A percentile compares a stretch with the other conserved stretches of the same genome.
phyloP scores from a whole-genome alignment of 2,113 vertebrate species.

The Haplochromis vanheusdeni region DNA sequence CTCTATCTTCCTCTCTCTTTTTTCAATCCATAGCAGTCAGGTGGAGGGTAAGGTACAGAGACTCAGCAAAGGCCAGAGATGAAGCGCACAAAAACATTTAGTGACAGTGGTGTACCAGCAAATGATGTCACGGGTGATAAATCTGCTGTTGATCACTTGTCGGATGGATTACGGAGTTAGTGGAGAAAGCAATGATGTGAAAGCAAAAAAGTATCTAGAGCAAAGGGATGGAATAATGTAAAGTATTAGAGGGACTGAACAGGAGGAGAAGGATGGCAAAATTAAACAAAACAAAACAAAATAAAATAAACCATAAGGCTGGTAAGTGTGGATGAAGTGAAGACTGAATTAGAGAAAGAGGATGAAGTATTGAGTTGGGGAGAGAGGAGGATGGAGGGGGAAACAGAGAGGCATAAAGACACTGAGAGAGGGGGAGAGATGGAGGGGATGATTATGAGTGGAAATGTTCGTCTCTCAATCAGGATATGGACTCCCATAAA shows the following conservation, averaged over 20 bases:
- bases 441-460: conserved; percentile 37
- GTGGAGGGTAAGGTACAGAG: not conserved
- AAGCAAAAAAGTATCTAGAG: not conserved
- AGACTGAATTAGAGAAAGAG: not conserved
- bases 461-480: conserved; percentile 49
- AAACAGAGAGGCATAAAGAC: not conserved
- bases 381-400: not conserved
- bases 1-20: not conserved
- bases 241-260: not conserved
- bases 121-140: conserved; percentile 39
- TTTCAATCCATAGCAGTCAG: not conserved
- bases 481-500: conserved; percentile 57
- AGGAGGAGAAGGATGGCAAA: not conserved
- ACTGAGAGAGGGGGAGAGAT: not conserved
- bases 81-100: not conserved
- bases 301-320: not conserved
- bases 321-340: not conserved
- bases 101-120: not conserved
- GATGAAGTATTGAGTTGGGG: not conserved
- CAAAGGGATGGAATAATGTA: not conserved
- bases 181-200: not conserved
- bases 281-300: accelerated
- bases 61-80: not conserved
- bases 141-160: conserved; percentile 19
- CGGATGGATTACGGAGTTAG: not conserved